Conservation (phyloP, 2,888 invertebrate genomes). For the Lapara coniferarum region DNA sequence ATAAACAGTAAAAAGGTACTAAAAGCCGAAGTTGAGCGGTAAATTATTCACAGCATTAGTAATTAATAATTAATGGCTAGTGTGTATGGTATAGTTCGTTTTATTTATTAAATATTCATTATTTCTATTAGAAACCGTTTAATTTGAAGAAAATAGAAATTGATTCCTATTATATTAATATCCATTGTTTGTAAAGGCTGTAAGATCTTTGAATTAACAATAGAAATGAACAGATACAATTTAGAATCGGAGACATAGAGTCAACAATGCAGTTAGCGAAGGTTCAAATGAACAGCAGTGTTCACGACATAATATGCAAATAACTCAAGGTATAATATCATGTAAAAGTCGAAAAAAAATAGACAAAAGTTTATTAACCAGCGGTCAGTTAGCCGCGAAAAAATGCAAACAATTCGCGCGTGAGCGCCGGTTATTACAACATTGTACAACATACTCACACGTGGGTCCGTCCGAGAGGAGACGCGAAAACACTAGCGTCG, state of each 20-base stretch:
- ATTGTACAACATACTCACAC: conserved; percentile 54
- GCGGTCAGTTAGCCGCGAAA: background rate
- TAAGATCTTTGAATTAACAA: no score
- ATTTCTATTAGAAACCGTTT: no score
- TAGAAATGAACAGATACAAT: no score
- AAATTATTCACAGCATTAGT: background rate
- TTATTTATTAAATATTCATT: no score
- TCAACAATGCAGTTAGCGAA: background rate
- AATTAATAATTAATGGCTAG: background rate
- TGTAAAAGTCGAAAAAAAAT: background rate
- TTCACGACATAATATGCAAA: no score
- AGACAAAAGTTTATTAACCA: background rate
- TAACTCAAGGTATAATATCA: background rate
- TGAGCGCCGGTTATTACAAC: background rate
- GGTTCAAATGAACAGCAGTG: background rate
- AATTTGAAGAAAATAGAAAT: no score
- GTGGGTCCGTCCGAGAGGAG: conserved; percentile 42
- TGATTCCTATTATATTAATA: no score
- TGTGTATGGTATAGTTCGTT: background rate
- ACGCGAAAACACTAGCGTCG: conserved; percentile 49
- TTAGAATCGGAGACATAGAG: no score
- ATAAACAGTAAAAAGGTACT: background rate
- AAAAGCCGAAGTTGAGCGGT: background rate
- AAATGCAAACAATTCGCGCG: conserved; percentile 8
- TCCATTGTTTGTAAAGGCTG: no score